Conservation (phyloP, 23 tunicate species). For the Styela plicata region DNA sequence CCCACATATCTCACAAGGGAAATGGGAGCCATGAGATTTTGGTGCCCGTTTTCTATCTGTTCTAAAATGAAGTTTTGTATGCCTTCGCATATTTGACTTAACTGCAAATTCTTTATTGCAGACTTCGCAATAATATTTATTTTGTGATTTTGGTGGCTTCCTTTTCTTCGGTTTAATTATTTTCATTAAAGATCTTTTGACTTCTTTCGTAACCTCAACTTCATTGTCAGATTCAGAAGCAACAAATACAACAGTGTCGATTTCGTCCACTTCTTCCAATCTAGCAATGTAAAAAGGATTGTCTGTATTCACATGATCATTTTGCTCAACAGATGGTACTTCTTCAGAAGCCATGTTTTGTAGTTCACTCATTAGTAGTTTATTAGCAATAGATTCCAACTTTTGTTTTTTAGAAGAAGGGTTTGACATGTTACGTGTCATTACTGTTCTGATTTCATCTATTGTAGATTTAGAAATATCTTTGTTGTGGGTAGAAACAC, state of each 20-base stretch:
- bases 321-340: not conserved
- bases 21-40: not conserved
- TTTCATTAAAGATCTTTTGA: not conserved
- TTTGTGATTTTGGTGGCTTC: not conserved
- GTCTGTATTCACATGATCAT: not conserved
- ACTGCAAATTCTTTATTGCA: not conserved
- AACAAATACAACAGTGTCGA: not conserved
- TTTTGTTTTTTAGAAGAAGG: not conserved
- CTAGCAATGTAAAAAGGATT: not conserved
- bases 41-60: not conserved
- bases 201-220: not conserved
- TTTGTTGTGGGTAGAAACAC: no score
- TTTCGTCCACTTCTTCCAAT: not conserved
- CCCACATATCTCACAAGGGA: not conserved
- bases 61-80: not conserved
- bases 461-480: no score
- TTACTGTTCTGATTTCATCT: no score
- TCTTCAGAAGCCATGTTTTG: not conserved
- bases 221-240: not conserved
- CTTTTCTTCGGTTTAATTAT: not conserved
- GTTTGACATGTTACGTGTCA: no score
- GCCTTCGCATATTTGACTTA: not conserved
- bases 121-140: not conserved
- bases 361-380: not conserved
- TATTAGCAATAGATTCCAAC: not conserved